These are phyloP conservation scores for Prionailurus bengalensis DNA, from an alignment of 2,113 vertebrate species.

Conservation along the genomic window DNA sequence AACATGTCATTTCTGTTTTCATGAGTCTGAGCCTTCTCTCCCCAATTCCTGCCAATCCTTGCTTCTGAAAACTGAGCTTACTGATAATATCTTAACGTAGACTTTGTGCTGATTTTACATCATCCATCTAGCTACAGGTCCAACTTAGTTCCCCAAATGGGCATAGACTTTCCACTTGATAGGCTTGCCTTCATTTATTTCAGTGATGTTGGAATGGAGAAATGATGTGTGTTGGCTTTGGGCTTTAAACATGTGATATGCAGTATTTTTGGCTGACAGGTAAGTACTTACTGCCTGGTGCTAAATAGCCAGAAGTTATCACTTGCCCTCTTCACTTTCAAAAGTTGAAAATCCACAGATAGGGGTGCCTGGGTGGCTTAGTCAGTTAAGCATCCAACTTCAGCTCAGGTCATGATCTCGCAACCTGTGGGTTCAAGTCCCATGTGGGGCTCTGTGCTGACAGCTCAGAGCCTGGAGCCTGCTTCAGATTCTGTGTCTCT, in stretches of 20 bases:
- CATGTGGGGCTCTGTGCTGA: too few species aligned
- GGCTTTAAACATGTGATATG: conserved; percentile 51
- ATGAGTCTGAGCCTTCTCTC: neutral
- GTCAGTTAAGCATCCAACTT: too few species aligned
- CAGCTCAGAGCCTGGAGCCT: too few species aligned
- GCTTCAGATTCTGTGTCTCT: too few species aligned
- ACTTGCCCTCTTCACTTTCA: conserved; percentile 15
- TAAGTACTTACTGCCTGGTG: neutral
- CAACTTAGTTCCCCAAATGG: conserved; percentile 37
- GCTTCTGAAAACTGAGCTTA: conserved; percentile 59
- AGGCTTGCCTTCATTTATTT: conserved; percentile 70
- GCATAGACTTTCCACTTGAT: conserved; percentile 50
- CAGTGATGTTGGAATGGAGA: conserved; percentile 46
- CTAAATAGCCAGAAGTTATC: neutral
- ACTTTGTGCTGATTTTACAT: conserved; percentile 51
- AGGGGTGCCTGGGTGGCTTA: neutral
- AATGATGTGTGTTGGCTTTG: conserved; percentile 43
- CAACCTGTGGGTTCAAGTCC: too few species aligned
- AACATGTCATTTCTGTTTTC: neutral
- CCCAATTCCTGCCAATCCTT: conserved; percentile 41
- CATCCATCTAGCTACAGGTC: conserved; percentile 51
- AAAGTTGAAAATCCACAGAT: neutral
- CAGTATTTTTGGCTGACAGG: conserved; percentile 52
- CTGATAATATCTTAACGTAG: neutral
- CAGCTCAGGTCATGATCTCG: too few species aligned